Base-by-base conservation (phyloP, 1,140 invertebrate genomes). In the Drosophila ogumai region DNA sequence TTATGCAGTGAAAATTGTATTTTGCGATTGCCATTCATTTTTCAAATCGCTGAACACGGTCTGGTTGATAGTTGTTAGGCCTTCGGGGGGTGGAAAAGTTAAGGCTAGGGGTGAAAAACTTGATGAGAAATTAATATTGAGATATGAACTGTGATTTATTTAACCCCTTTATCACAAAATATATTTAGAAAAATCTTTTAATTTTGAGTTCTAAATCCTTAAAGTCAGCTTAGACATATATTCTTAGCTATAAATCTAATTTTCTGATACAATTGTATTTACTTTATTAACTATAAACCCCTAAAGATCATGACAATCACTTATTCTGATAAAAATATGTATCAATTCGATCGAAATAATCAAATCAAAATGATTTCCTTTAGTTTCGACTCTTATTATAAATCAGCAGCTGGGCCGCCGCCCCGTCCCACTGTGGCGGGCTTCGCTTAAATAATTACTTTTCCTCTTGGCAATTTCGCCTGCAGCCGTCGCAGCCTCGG, bases 381-480 rank as follows among this genome's bases (percentile, higher is more conserved):
- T 55, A 55, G 52, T 55, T 55, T 40, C 32, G 36, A 55, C 32
- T 34, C 22, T 60, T 36, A 25, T 54, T 54, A 59, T 43, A 47
- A 71, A 44, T 69, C 41, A 40, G 49, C 46, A 58, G 46, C 56
- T 58, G 43, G 36, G 13, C 19, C 28, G 25, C 19, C n/a, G 32
- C 19, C n/a, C 28, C n/a, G 8, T 31, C 19, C 52, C 67, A 72
- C 67, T 59, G 69, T 73, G 36, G 43, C 54, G 63, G 64, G 49
- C 50, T 47, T 57, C 47, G 68, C 73, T 88, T 88, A 90, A 88
- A 88, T 88, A 88, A 88, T 88, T 88, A 84, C 85, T 88, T 88
- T 87, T 84, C 87, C 85, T 88, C 76, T 90, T 81, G 82, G 85
- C 84, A 88, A 88, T 90, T 88, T 88, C 22, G 65, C 80, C 85